Evolutionary conservation across 2,888 invertebrate genomes (phyloP).

Genomic region (Trilocha varians): DNA sequence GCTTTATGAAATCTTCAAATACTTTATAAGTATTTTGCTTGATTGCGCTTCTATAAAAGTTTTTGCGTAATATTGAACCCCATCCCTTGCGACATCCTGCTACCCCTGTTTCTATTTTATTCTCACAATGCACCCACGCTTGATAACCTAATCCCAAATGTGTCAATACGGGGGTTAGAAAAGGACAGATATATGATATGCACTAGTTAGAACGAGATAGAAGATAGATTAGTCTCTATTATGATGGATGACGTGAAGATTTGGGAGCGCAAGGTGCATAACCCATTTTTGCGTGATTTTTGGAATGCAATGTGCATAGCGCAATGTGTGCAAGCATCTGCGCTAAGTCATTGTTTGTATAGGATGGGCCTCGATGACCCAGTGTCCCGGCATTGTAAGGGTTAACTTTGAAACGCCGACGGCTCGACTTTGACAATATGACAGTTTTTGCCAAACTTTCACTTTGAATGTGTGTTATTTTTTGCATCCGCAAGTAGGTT

Average conservation of each 20-base stretch:
- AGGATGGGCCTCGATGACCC: constrained; percentile 48
- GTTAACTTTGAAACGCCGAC: constrained; percentile 49
- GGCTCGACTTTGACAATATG: constrained; percentile 19
- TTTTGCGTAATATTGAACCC: background rate
- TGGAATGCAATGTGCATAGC: constrained; percentile 43
- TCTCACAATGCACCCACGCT: constrained; percentile 63
- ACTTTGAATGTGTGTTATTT: too few relatives aligned
- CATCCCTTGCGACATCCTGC: background rate
- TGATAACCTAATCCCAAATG: constrained; percentile 60
- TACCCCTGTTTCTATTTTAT: constrained; percentile 13
- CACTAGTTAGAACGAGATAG: constrained; percentile 26
- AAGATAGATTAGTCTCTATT: constrained; percentile 48
- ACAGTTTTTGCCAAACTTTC: constrained; percentile 4
- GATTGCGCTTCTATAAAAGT: too few relatives aligned
- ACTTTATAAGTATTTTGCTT: too few relatives aligned
- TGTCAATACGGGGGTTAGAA: constrained; percentile 54
- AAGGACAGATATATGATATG: constrained; percentile 24
- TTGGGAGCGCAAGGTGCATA: constrained; percentile 59
- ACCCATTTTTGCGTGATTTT: constrained; percentile 60
- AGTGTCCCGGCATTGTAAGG: constrained; percentile 37
- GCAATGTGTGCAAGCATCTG: constrained; percentile 63
- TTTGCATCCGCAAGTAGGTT: too few relatives aligned
- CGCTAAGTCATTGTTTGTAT: constrained; percentile 52
- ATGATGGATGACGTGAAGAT: constrained; percentile 47
- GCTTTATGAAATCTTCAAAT: too few relatives aligned